phyloP scores from a whole-genome alignment of 2,888 invertebrate genomes.

The Belgica antarctica region DNA sequence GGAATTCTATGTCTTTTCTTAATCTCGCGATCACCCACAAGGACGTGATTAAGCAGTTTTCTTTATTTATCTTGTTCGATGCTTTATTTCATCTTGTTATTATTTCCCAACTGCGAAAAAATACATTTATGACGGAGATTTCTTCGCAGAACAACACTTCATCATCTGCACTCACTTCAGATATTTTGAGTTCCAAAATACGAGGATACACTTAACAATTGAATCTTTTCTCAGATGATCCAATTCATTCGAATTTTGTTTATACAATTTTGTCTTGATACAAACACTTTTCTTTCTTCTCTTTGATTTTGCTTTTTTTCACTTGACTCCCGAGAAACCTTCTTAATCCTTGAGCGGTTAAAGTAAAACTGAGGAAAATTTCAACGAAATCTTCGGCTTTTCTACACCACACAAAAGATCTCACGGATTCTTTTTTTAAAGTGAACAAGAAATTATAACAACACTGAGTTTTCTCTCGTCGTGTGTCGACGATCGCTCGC shows the following conservation, averaged over 20 bases:
- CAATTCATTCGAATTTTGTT: constrained; percentile 40
- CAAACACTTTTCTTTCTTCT: constrained; percentile 7
- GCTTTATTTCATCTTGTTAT: too few relatives aligned
- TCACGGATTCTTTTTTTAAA: constrained; percentile 17
- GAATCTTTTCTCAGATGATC: constrained; percentile 30
- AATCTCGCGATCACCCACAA: too few relatives aligned
- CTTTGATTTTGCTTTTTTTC: neutral
- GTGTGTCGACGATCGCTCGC: constrained; percentile 39
- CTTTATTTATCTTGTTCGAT: too few relatives aligned
- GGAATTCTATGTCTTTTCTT: neutral
- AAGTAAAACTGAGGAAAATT: constrained; percentile 43
- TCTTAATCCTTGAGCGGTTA: constrained; percentile 39
- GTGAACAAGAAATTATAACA: too few relatives aligned
- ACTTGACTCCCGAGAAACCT: constrained; percentile 6
- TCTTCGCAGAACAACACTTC: neutral
- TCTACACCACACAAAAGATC: constrained; percentile 31
- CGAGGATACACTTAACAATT: neutral
- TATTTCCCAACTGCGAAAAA: neutral
- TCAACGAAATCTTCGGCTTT: constrained; percentile 42
- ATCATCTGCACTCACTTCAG: neutral
- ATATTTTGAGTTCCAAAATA: neutral
- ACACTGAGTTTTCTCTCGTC: constrained; percentile 29
- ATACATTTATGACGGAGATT: neutral
- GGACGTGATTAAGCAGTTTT: too few relatives aligned
- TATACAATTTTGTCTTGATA: constrained; percentile 22